A percentile compares a stretch with the other conserved stretches of the same genome.
Evolutionary conservation across 2,113 vertebrate species (phyloP).

Genomic region (Oreochromis aureus): DNA sequence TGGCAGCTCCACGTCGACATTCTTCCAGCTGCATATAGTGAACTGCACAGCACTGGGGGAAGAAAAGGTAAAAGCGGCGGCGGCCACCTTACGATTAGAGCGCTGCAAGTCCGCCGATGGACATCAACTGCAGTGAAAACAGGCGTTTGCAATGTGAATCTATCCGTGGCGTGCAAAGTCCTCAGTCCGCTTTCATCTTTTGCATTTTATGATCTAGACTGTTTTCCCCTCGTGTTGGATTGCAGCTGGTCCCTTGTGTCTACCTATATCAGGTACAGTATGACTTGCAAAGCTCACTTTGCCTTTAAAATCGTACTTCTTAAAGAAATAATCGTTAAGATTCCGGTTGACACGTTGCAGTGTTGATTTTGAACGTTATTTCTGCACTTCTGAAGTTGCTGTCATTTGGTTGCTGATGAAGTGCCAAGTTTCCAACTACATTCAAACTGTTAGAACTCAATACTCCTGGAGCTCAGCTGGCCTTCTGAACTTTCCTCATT

Average conservation of each 20-base stretch:
- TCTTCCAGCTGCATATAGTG: conserved; percentile 80
- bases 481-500: conserved; percentile 1
- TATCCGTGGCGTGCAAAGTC: conserved; percentile 20
- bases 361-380: background rate
- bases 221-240: conserved; percentile 65
- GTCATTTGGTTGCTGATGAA: conserved; percentile 15
- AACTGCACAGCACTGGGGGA: conserved; percentile 61
- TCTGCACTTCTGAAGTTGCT: conserved; percentile 34
- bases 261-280: conserved; percentile 74
- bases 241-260: conserved; percentile 63
- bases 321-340: background rate
- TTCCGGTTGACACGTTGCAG: background rate
- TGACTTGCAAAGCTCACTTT: conserved; percentile 31
- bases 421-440: conserved; percentile 22
- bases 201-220: conserved; percentile 46
- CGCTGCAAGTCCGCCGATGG: conserved; percentile 49
- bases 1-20: conserved; percentile 86
- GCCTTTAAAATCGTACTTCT: background rate
- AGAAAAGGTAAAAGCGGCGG: conserved; percentile 64
- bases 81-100: conserved; percentile 52
- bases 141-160: conserved; percentile 8
- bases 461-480: background rate
- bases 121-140: conserved; percentile 39
- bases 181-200: conserved; percentile 36
- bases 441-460: conserved; percentile 9